Evolutionary conservation across 2,888 invertebrate species (phyloP).

Genomic region (Himalopsyche kuldschensis): DNA sequence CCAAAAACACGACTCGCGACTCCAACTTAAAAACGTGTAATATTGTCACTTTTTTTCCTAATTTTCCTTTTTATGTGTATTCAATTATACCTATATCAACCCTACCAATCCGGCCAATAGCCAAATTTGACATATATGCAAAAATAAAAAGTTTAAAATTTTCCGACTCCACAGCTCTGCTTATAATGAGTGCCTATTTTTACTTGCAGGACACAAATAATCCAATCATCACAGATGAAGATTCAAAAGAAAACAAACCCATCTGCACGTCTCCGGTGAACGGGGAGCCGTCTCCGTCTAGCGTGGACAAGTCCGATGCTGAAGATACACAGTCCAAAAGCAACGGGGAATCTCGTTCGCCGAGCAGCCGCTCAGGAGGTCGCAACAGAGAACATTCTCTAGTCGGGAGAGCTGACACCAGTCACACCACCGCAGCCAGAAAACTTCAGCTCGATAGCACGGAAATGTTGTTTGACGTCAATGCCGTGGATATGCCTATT

Average conservation of each 20-base stretch:
- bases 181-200: neutral
- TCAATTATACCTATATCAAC: too few species aligned
- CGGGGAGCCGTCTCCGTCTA: constrained; percentile 44
- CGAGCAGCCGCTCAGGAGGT: neutral
- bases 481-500: constrained; percentile 21
- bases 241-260: constrained; percentile 58
- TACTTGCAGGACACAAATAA: constrained; percentile 42
- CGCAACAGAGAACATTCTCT: neutral
- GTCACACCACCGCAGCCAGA: constrained; percentile 5
- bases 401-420: neutral
- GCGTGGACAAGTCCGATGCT: neutral
- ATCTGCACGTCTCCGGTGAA: constrained; percentile 54
- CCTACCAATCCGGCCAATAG: too few species aligned
- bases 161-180: too few species aligned
- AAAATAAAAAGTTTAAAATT: too few species aligned
- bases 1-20: too few species aligned
- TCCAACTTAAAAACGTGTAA: too few species aligned
- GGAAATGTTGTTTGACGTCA: constrained; percentile 33
- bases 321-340: constrained; percentile 28
- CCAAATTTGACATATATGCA: too few species aligned
- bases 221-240: constrained; percentile 53
- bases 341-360: neutral
- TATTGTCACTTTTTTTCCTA: too few species aligned
- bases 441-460: constrained; percentile 24
- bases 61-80: too few species aligned